Conservation (phyloP, 2,113 vertebrate genomes). For the Halichoerus grypus region DNA sequence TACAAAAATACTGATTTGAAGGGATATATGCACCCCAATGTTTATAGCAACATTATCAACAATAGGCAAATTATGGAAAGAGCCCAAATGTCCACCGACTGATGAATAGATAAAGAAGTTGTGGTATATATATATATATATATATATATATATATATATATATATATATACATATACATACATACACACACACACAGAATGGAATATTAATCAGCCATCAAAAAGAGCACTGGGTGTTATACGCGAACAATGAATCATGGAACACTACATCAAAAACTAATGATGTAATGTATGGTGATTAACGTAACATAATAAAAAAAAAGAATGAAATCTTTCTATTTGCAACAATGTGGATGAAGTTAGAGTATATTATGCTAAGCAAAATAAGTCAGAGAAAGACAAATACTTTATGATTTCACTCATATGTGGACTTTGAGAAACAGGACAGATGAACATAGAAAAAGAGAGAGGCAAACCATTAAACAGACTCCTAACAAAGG, state of each 20-base stretch:
- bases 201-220: not conserved
- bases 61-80: not conserved
- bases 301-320: not conserved
- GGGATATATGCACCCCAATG: not conserved
- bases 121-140: too few relatives aligned
- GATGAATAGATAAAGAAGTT: not conserved
- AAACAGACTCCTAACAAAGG: not conserved
- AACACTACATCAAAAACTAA: too few relatives aligned
- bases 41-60: not conserved
- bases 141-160: too few relatives aligned
- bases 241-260: too few relatives aligned
- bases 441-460: not conserved
- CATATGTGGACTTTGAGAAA: not conserved
- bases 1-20: not conserved
- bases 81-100: not conserved
- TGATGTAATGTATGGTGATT: too few relatives aligned
- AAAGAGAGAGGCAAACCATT: not conserved
- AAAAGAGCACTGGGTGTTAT: not conserved
- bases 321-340: not conserved
- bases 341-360: not conserved
- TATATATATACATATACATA: too few relatives aligned
- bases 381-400: not conserved
- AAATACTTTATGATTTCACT: not conserved
- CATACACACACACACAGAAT: not conserved
- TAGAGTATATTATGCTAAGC: not conserved